Base-by-base conservation (phyloP, 2,888 invertebrate genomes). In the Halictus quadricinctus region DNA sequence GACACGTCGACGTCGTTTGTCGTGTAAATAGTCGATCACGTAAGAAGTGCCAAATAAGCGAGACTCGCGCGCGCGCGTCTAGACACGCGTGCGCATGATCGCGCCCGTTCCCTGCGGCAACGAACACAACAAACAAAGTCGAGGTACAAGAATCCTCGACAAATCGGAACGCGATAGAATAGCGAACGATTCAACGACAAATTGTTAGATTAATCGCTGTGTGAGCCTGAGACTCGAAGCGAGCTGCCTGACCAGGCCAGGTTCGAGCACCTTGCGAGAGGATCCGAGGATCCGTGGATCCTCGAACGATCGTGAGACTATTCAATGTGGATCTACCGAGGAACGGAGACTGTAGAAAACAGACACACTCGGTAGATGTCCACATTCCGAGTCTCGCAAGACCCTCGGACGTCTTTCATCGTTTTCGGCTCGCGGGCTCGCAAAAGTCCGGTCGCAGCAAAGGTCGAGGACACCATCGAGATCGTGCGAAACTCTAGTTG, bases 31-130 rank as follows among this genome's bases (percentile, higher is more conserved):
- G 83, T 80, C 88, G 82, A 88, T 77, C 85, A 82, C 77, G 73
- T 88, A 86, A 89, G 81, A 90, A 90, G 90, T 90, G 90, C 90
- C 90, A 90, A 90, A 90, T 81, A 86, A 75, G 87, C 72, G 85
- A 81, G 21, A 50, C 78, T 76, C 41, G 54, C 73, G 54, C 75
- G 72, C 8, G n/a, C 25, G 25, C 13, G 25, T 78, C 48, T 8
- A 21, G 2, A 54, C 54, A 21, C 66, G 64, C 46, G 70, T 64
- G 48, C 79, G 79, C 64, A 66, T 72, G 76, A 48, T 79, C 79
- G 58, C 77, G 76, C 78, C 80, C 80, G 69, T 81, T 76, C 54
- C 72, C 46, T 25, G 85, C 77, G 72, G 69, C 21, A 43, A 69
- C 69, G 69, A 69, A n/a, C 12, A 43, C 21, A 41, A 21, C 13